Base-by-base conservation (phyloP, 2,113 vertebrate species). In the Sporophila hypoxantha region DNA sequence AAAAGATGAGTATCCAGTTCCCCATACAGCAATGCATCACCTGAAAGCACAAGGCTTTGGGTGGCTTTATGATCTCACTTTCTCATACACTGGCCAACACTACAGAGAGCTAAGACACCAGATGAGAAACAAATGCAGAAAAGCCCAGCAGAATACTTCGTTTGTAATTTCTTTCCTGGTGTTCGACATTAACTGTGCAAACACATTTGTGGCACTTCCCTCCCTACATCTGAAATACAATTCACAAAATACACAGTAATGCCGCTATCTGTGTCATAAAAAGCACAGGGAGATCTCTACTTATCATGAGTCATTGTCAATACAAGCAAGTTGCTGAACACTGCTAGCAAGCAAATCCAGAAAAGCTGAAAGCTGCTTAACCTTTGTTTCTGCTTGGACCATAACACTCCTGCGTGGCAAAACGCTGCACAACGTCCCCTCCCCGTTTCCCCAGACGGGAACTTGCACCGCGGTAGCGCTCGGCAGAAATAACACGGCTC, bases 81-180 rank as follows among this genome's bases (percentile, higher is more conserved):
- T 77, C 73, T 89, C 52, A 30, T 6, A 41, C 4, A 4, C 52
- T 21, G n/a, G 7, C 44, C 26, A 36, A n/a, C 44, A 34, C 5
- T 12, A 59, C 37, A 44, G 67, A 64, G 10, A 92, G 8, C 41
- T 42, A 42, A 59, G 61, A 36, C 25, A 75, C 5, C 32, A 70
- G 37, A 60, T 8, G 19, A 85, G 68, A 88, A 91, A 8, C 53
- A 49, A 75, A 70, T 2, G 14, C 23, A 34, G 49, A 52, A 75
- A 36, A 5, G 8, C 32, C 15, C 59, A 68, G 20, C 1, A 0
- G 20, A 81, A 71, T 26, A 71, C 19, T 80, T 9, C 0, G 0
- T 46, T 69, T 4, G 0, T 32, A 69, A 55, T 34, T 74, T 44
- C 41, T 83, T 65, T 52, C n/a, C 42, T 71, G 29, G 12, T 65